Evolutionary conservation across 1,140 invertebrate genomes (phyloP).

Genomic region (Euschistus heros): DNA sequence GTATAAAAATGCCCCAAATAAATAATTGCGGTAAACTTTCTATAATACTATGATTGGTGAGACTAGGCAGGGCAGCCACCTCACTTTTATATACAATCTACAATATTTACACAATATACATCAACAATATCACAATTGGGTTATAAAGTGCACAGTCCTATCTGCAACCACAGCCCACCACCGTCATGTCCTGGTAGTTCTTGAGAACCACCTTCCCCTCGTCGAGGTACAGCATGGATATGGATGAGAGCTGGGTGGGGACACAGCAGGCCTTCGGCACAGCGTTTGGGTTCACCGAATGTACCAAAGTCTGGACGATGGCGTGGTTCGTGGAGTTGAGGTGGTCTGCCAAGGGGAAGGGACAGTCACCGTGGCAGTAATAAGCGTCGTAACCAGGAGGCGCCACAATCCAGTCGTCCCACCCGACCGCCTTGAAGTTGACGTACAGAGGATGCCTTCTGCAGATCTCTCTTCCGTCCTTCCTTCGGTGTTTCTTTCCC

Average conservation of each 20-base stretch:
- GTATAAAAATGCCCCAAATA: slow-evolving; percentile 11
- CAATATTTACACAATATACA: slow-evolving; percentile 12
- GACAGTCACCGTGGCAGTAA: slow-evolving; percentile 91
- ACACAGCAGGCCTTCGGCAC: slow-evolving; percentile 91
- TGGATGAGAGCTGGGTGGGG: slow-evolving; percentile 75
- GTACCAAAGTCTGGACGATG: slow-evolving; percentile 92
- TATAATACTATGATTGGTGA: neutral
- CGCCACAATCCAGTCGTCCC: slow-evolving; percentile 99
- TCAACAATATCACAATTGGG: slow-evolving; percentile 6
- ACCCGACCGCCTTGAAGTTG: slow-evolving; percentile 93
- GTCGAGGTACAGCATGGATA: slow-evolving; percentile 91
- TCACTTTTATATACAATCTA: neutral
- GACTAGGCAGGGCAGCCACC: slow-evolving; percentile 1
- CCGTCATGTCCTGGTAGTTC: slow-evolving; percentile 94
- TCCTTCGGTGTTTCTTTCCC: slow-evolving; percentile 36
- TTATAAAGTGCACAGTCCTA: neutral
- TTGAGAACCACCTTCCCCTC: slow-evolving; percentile 89
- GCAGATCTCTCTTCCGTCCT: slow-evolving; percentile 48
- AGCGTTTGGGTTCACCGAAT: slow-evolving; percentile 76
- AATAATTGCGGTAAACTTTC: neutral
- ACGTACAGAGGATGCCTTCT: slow-evolving; percentile 80
- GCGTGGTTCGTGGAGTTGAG: slow-evolving; percentile 97
- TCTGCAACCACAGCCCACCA: slow-evolving; percentile 81
- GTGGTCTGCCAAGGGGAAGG: slow-evolving; percentile 83
- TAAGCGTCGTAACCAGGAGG: slow-evolving; percentile 91